Conservation (phyloP, 2,888 invertebrate species). For the Hedya salicella region DNA sequence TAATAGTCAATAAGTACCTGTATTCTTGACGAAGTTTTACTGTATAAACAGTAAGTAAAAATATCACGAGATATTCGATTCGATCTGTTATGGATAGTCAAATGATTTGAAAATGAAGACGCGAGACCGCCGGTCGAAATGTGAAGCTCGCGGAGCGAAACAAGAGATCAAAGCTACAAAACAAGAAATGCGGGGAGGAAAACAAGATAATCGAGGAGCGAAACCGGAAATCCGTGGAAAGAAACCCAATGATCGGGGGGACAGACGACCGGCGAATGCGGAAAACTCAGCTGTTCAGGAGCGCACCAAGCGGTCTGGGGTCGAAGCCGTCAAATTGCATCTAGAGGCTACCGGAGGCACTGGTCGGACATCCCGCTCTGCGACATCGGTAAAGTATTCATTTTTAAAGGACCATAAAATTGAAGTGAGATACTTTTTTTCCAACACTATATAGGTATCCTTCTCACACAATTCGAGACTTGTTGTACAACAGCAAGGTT, state of each 20-base stretch:
- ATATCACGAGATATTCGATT: conserved; percentile 46
- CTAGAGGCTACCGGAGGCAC: conserved; percentile 72
- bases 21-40: conserved; percentile 58
- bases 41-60: conserved; percentile 51
- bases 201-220: conserved; percentile 53
- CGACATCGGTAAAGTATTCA: conserved; percentile 67
- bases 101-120: conserved; percentile 71
- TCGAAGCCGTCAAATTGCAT: conserved; percentile 78
- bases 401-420: neutral
- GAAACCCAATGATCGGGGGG: conserved; percentile 44
- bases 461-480: conserved; percentile 5
- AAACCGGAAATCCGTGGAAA: conserved; percentile 48
- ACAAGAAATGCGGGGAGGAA: conserved; percentile 53
- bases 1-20: conserved; percentile 51
- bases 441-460: neutral
- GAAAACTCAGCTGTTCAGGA: conserved; percentile 48
- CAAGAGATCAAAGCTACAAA: conserved; percentile 54
- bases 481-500: conserved; percentile 10
- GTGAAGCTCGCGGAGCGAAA: conserved; percentile 56
- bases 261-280: conserved; percentile 49
- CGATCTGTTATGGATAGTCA: conserved; percentile 46
- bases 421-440: too few relatives aligned
- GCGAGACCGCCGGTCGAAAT: conserved; percentile 63
- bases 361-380: conserved; percentile 78
- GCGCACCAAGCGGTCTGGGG: conserved; percentile 72